phyloP scores from a whole-genome alignment of 2,888 invertebrate species.

The Vandiemenella viatica region DNA sequence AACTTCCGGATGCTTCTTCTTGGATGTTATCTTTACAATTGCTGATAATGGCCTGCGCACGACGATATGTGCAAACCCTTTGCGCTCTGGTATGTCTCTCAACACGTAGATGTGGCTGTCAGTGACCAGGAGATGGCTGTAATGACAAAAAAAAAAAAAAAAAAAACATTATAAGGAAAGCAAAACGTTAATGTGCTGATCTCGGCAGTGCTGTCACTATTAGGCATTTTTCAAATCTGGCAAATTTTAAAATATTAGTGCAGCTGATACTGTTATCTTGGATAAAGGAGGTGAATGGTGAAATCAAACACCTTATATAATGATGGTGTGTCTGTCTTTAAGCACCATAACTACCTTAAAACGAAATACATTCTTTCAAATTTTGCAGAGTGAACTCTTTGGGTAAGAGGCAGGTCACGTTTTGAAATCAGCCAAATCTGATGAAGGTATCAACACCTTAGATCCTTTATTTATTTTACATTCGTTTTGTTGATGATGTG shows the following conservation, averaged over 20 bases:
- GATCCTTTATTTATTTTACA: no score
- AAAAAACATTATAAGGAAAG: neutral
- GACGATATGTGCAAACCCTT: constrained; percentile 70
- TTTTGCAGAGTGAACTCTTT: no score
- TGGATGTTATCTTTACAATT: constrained; percentile 93
- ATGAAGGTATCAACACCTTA: no score
- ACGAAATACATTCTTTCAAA: no score
- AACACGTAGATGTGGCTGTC: constrained; percentile 73
- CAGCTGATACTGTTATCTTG: neutral
- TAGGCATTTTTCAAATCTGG: neutral
- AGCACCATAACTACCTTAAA: no score
- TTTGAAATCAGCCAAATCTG: no score
- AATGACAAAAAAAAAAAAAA: neutral
- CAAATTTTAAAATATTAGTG: neutral
- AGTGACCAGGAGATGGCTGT: constrained; percentile 71
- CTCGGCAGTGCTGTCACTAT: no score
- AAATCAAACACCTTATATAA: no score
- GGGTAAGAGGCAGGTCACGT: no score
- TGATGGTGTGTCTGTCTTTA: no score
- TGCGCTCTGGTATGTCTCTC: constrained; percentile 58
- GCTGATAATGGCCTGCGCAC: constrained; percentile 76
- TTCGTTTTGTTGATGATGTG: no score
- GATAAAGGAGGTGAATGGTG: no score
- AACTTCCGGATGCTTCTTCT: constrained; percentile 85
- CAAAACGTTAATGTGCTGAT: neutral